Percentiles rank a stretch among this genome's conserved stretches.
Evolutionary conservation across 2,888 invertebrate genomes (phyloP).

Genomic region (Drosophila pegasa): DNA sequence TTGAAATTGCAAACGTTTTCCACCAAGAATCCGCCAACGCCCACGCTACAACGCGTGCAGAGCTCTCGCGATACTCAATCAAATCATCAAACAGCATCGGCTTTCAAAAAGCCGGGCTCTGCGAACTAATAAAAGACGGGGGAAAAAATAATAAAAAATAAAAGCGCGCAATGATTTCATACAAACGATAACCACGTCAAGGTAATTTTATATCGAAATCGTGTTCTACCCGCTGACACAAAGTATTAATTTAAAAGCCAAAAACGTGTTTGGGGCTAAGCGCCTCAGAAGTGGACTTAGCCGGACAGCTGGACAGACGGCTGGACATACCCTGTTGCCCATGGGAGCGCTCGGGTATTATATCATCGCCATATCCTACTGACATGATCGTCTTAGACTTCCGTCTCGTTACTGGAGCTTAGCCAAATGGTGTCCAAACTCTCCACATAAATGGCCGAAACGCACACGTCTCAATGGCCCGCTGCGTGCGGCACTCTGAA

Average conservation of each 20-base stretch:
- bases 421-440: conserved; percentile 29
- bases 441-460: conserved; percentile 49
- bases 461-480: conserved; percentile 57
- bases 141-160: conserved; percentile 2
- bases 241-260: conserved; percentile 76
- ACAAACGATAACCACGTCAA: conserved; percentile 71
- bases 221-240: conserved; percentile 72
- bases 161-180: conserved; percentile 68
- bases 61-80: conserved; percentile 43
- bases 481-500: conserved; percentile 67
- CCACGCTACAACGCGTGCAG: conserved; percentile 39
- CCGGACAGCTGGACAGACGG: conserved; percentile 5
- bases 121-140: conserved; percentile 64
- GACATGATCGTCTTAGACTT: conserved; percentile 57
- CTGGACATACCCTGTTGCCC: conserved; percentile 29
- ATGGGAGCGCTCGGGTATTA: conserved; percentile 47
- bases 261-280: conserved; percentile 76
- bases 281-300: conserved; percentile 58
- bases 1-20: conserved; percentile 23
- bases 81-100: conserved; percentile 38
- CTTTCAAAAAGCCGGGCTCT: conserved; percentile 23
- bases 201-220: conserved; percentile 79
- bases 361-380: conserved; percentile 57
- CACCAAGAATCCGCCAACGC: conserved; percentile 34
- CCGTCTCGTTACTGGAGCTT: conserved; percentile 55